Evolutionary conservation across 1,140 invertebrate genomes (phyloP), one percentile per base, ranked within the genome.

Genomic region (Cydia amplana): DNA sequence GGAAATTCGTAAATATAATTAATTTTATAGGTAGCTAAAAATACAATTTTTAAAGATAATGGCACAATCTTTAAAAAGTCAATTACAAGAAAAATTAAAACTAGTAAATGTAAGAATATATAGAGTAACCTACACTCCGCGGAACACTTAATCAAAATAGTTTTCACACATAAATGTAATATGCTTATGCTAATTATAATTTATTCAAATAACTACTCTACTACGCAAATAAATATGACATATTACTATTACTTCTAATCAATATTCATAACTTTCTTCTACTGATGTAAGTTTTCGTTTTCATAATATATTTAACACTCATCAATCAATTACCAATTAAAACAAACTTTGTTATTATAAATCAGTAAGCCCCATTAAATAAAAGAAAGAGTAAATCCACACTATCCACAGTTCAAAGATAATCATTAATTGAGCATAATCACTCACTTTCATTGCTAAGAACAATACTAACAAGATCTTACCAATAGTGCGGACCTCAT

Each of bases 381-480:
- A 60, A 60, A 60, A 60, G 5, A 60, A 18, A 60, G 18, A 23
- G 20, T 60, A 60, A 60, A 60, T 60, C 20, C 1, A 23, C 55
- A 60, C 4, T 67, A 60, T 60, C 20, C 1, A 23, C 55, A 60
- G 16, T 67, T 36, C 9, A 67, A 36, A 67, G 65, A 70, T 70
- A 70, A 70, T 10, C 28, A 36, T 36, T 40, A 70, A 70, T 70
- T 70, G 10, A 16, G 25, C n/a, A 70, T 70, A 43, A 43, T 70
- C n/a, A 14, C 65, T 70, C 65, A 70, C 65, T 70, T 70, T 70
- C 65, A 36, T 70, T 70, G 65, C 36, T 36, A 36, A n/a, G 65
- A 70, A 70, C 65, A 70, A 70, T 70, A 70, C 65, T 36, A 70
- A 70, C 65, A 36, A 70, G 65, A 70, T 70, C 64, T 28, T 70